Percentiles rank a stretch among this genome's conserved stretches.
Evolutionary conservation across 2,113 vertebrate species (phyloP).

Genomic region (Ailuropoda melanoleuca): DNA sequence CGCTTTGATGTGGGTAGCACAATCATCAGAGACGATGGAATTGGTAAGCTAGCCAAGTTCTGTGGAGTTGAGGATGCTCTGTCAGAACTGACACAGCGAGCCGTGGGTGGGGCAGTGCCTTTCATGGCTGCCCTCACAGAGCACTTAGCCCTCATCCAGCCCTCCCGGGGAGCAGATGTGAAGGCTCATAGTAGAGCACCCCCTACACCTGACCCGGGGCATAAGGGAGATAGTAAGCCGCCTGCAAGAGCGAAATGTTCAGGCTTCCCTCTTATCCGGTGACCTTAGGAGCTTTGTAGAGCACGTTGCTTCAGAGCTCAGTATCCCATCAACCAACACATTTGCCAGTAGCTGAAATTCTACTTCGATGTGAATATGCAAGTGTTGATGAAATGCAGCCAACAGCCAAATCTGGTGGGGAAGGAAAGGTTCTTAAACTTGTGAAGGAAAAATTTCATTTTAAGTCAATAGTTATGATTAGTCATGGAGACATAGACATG

Average conservation of each 20-base stretch:
- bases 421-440: conserved; percentile 93
- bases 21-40: conserved; percentile 96
- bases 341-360: conserved; percentile 97
- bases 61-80: conserved; percentile 96
- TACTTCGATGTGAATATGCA: conserved; percentile 97
- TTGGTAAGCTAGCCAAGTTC: conserved; percentile 96
- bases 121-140: conserved; percentile 93
- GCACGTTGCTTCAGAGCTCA: conserved; percentile 92
- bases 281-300: conserved; percentile 97
- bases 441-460: conserved; percentile 94
- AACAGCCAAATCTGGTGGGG: conserved; percentile 95
- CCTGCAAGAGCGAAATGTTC: conserved; percentile 91
- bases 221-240: conserved; percentile 93
- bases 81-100: conserved; percentile 94
- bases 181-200: conserved; percentile 94
- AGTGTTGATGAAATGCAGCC: conserved; percentile 97
- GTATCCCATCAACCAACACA: conserved; percentile 92
- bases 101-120: conserved; percentile 94
- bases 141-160: conserved; percentile 92
- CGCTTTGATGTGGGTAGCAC: conserved; percentile 99
- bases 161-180: conserved; percentile 96
- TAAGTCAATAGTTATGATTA: conserved; percentile 94
- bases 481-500: conserved; percentile 96
- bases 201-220: conserved; percentile 94
- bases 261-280: conserved; percentile 95